Percentiles rank a stretch among this genome's conserved stretches.
phyloP scores from a whole-genome alignment of 2,888 invertebrate species.

The Coelopa pilipes region DNA sequence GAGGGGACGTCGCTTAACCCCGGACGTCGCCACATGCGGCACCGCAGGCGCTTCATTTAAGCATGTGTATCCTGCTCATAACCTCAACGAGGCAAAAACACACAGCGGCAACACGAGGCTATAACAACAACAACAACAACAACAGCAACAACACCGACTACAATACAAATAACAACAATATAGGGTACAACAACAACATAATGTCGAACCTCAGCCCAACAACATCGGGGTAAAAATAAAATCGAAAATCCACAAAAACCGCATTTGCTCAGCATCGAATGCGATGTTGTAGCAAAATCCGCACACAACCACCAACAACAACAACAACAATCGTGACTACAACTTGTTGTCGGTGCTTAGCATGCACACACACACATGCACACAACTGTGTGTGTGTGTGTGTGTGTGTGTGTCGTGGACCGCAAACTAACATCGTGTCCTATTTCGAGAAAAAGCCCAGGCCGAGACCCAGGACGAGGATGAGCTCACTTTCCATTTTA shows the following conservation, averaged over 20 bases:
- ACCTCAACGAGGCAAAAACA: slow-evolving; percentile 16
- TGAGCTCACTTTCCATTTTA: slow-evolving; percentile 34
- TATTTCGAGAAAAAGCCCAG: slow-evolving; percentile 12
- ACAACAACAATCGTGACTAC: slow-evolving; percentile 3
- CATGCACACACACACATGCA: not conserved
- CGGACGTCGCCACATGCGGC: not conserved
- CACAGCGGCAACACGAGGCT: not conserved
- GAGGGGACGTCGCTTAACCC: not conserved
- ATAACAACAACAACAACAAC: not conserved
- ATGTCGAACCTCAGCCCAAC: not conserved
- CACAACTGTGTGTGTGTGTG: not conserved
- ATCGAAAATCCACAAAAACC: slow-evolving; percentile 41
- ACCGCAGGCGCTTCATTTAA: slow-evolving; percentile 15
- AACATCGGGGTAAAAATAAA: slow-evolving; percentile 14
- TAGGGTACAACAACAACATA: not conserved
- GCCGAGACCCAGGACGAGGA: no score
- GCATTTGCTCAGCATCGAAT: slow-evolving; percentile 30
- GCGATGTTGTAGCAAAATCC: slow-evolving; percentile 14
- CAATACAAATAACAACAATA: no score
- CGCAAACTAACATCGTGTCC: slow-evolving; percentile 29
- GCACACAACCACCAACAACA: not conserved
- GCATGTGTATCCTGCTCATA: slow-evolving; percentile 18
- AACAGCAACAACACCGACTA: not conserved
- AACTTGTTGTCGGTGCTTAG: slow-evolving; percentile 22
- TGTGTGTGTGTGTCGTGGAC: not conserved